These are phyloP conservation scores for Ceratosolen solmsi DNA, from an alignment of 1,140 invertebrate genomes.

Conservation along the genomic window DNA sequence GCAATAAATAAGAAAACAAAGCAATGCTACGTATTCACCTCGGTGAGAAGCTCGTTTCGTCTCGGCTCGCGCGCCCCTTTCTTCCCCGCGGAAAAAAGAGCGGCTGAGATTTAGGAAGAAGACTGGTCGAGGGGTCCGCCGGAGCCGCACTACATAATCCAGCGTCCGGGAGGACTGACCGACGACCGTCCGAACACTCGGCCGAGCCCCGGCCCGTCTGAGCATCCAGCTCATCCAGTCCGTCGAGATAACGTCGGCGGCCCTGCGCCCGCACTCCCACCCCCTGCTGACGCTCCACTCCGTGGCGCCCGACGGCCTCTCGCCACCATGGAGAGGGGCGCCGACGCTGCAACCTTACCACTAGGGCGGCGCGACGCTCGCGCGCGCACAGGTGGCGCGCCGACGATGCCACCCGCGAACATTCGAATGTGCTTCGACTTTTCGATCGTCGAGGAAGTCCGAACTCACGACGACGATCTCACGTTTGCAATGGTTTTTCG, in stretches of 20 bases:
- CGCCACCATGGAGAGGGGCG: neutral
- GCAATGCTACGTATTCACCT: constrained; percentile 16
- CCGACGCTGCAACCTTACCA: neutral
- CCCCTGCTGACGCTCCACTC: too few relatives aligned
- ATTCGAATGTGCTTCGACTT: neutral
- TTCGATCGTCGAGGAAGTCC: neutral
- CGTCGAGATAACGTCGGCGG: neutral
- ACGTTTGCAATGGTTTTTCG: too few relatives aligned
- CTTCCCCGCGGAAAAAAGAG: neutral
- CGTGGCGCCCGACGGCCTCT: neutral
- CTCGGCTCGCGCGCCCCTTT: neutral
- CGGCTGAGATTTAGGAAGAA: neutral
- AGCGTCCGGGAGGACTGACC: too few relatives aligned
- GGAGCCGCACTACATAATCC: constrained; percentile 8
- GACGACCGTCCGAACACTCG: neutral
- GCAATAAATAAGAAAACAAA: constrained; percentile 7
- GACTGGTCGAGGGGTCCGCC: neutral
- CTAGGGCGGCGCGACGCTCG: too few relatives aligned
- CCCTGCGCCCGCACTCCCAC: neutral
- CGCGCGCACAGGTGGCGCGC: neutral
- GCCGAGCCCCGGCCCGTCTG: too few relatives aligned
- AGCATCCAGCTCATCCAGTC: neutral
- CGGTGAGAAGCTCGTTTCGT: constrained; percentile 17
- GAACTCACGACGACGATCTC: neutral
- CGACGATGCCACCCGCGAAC: too few relatives aligned